Evolutionary conservation across 2,888 invertebrate species (phyloP).

Genomic region (Drosophila lacicola): DNA sequence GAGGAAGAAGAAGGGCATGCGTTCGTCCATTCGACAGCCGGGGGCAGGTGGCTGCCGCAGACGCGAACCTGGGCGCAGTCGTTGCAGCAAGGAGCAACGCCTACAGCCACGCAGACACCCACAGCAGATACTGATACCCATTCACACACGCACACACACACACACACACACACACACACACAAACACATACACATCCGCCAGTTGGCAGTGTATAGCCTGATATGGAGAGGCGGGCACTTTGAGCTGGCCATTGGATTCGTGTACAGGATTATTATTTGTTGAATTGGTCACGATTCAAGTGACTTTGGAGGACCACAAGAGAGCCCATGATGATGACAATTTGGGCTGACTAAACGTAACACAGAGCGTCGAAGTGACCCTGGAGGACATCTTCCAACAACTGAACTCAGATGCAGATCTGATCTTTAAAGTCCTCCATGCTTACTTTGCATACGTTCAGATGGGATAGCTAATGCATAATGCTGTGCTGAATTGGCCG

Average conservation of each 20-base stretch:
- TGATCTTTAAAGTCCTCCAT: too few relatives aligned
- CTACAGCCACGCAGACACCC: conserved; percentile 13
- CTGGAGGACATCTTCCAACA: too few relatives aligned
- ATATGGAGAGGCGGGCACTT: background rate
- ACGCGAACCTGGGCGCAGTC: conserved; percentile 13
- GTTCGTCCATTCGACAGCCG: conserved; percentile 31
- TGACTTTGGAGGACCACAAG: too few relatives aligned
- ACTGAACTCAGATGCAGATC: too few relatives aligned
- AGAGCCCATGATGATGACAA: too few relatives aligned
- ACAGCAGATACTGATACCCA: conserved; percentile 28
- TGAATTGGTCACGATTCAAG: background rate
- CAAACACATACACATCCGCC: background rate
- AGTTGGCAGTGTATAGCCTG: background rate
- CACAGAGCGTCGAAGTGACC: too few relatives aligned
- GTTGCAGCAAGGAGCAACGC: conserved; percentile 35
- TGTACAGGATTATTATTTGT: background rate
- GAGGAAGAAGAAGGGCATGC: conserved; percentile 17
- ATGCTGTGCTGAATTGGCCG: too few relatives aligned
- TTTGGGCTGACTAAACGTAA: too few relatives aligned
- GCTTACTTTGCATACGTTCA: too few relatives aligned
- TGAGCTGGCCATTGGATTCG: background rate
- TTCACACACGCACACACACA: conserved; percentile 5
- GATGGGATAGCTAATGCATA: too few relatives aligned
- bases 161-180: background rate
- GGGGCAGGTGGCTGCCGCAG: conserved; percentile 22